phyloP scores from a whole-genome alignment of 2,888 invertebrate species.

The Germaria angustata region DNA sequence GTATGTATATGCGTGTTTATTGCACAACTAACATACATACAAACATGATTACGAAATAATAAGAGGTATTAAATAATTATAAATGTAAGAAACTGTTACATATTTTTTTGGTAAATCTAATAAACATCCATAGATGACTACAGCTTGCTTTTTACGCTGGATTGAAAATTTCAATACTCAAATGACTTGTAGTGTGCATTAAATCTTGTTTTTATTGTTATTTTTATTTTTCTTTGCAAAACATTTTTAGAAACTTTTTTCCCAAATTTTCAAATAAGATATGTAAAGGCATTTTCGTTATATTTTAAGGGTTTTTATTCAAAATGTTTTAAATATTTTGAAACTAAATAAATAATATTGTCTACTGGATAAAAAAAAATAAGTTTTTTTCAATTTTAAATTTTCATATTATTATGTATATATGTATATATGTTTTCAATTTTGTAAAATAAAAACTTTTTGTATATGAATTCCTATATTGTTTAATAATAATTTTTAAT shows the following conservation, averaged over 20 bases:
- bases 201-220: neutral
- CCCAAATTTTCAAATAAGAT: conserved; percentile 42
- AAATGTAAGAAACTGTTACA: no score
- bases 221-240: conserved; percentile 14
- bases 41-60: no score
- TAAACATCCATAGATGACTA: no score
- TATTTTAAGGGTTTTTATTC: neutral
- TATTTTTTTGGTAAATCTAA: no score
- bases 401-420: neutral
- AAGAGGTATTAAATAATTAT: no score
- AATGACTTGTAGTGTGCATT: neutral
- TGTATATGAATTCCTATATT: neutral
- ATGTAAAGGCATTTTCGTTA: conserved; percentile 52
- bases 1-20: no score
- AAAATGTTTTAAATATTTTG: conserved; percentile 2
- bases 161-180: no score
- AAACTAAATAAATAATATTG: conserved; percentile 31
- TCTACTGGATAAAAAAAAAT: conserved; percentile 32
- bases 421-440: neutral
- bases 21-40: no score
- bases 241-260: conserved; percentile 5
- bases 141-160: no score
- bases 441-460: conserved; percentile 20
- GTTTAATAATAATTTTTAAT: conserved; percentile 27
- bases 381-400: neutral